Evolutionary conservation across 92 coral and sea anemone genomes (phyloP), one percentile per base, ranked within the genome.

Genomic region (Phenganax stokvisi): DNA sequence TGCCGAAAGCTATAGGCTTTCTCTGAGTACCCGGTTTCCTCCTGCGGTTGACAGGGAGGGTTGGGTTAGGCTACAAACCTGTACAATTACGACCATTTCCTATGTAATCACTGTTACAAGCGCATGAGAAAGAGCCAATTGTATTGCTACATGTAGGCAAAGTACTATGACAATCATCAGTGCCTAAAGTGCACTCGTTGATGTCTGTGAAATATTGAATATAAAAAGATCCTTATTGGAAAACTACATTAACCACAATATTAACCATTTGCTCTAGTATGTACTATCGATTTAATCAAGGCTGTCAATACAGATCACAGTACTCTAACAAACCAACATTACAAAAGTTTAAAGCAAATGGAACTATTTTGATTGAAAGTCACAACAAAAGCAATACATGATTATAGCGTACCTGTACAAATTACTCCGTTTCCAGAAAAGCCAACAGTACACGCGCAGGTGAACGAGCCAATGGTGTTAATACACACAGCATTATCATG

Each of bases 401-500:
- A 20, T 20, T 20, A 20, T 20, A 20, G 25, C 25, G 25, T 20
- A 20, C 25, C 25, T 20, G 25, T 20, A 20, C 25, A 20, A 20
- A 20, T 20, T 20, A 20, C 25, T 20, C 25, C 25, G 25, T 20
- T 20, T 20, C 25, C 25, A 20, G 25, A 20, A 20, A 20, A 20
- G 25, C 25, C 25, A 20, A 20, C 25, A 20, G 25, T 20, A 47
- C 77, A 72, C 10, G 56, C 54, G 17, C 77, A 72, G 9, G 54
- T 47, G 27, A 8, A 72, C 8, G 77, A 72, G 20, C 77, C 77
- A 37, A 47, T 27, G 16, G 77, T 72, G 57, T 47, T n/a, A 0
- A 58, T 72, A 52, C 77, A 72, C 47, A 10, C 13, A 47, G 77
- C 77, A 3, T 72, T 8, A 52, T 17, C 10, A 72, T 72, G 57